These are phyloP conservation scores for Phalanger gymnotis DNA, from an alignment of 2,797 vertebrate species.

Conservation along the genomic window DNA sequence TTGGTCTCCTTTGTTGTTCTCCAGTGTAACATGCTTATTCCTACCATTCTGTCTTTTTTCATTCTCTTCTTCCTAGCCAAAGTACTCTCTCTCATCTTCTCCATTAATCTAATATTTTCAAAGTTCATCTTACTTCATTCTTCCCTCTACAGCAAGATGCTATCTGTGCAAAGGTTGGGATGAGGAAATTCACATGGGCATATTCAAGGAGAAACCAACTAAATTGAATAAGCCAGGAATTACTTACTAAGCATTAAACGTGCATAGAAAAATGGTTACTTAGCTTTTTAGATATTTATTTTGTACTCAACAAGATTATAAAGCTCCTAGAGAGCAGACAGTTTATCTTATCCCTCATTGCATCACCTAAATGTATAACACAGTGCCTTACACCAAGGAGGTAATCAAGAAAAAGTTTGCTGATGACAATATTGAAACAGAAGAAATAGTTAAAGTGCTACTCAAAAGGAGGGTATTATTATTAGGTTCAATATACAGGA, in stretches of 20 bases:
- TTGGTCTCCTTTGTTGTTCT: not conserved
- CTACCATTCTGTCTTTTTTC: not conserved
- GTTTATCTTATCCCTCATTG: not conserved
- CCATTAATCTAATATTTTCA: not conserved
- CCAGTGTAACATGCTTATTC: not conserved
- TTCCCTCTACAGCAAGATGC: too few species aligned
- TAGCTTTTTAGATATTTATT: not conserved
- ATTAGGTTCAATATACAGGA: not conserved
- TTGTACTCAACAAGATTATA: not conserved
- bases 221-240: not conserved
- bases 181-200: not conserved
- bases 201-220: not conserved
- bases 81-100: not conserved
- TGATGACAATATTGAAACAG: not conserved
- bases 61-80: not conserved
- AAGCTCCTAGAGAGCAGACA: not conserved
- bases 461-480: not conserved
- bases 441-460: not conserved
- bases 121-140: not conserved
- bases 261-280: not conserved
- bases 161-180: not conserved
- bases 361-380: not conserved
- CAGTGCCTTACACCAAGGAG: not conserved
- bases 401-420: not conserved
- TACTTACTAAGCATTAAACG: not conserved